A percentile compares a stretch with the other conserved stretches of the same genome.
Conservation (phyloP, 2,888 invertebrate genomes). For the Sinelater perroti region DNA sequence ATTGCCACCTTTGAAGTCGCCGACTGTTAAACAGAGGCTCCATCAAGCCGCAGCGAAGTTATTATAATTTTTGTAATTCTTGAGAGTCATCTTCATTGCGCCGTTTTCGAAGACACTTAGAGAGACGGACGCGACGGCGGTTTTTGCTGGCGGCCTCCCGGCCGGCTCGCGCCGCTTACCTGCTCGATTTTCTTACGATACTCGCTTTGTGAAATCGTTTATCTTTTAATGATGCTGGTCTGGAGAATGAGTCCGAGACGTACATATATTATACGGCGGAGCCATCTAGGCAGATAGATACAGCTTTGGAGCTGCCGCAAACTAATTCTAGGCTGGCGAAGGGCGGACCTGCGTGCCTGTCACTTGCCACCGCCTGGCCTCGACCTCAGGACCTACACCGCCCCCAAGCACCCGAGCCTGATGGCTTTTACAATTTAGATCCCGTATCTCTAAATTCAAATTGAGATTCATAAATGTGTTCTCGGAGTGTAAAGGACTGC, state of each 20-base stretch:
- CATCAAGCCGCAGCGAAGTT: slow-evolving; percentile 19
- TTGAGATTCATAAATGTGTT: slow-evolving; percentile 54
- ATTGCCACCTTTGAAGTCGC: slow-evolving; percentile 54
- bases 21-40: slow-evolving; percentile 45
- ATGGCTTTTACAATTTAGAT: slow-evolving; percentile 58
- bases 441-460: slow-evolving; percentile 59
- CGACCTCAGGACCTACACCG: slow-evolving; percentile 59
- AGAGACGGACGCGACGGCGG: slow-evolving; percentile 13
- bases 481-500: slow-evolving; percentile 24
- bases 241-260: slow-evolving; percentile 30
- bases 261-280: slow-evolving; percentile 46
- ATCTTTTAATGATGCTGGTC: slow-evolving; percentile 32
- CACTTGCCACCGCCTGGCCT: slow-evolving; percentile 62
- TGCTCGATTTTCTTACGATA: slow-evolving; percentile 24
- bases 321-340: slow-evolving; percentile 57
- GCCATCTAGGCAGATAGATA: slow-evolving; percentile 48
- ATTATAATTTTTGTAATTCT: slow-evolving; percentile 30
- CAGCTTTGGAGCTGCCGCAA: slow-evolving; percentile 50
- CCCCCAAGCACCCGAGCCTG: slow-evolving; percentile 57
- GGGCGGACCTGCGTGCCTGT: slow-evolving; percentile 61
- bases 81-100: slow-evolving; percentile 21
- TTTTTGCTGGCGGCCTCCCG: slow-evolving; percentile 3
- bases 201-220: slow-evolving; percentile 28
- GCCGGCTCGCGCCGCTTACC: slow-evolving; percentile 9
- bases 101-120: slow-evolving; percentile 17